phyloP scores from a whole-genome alignment of 2,113 vertebrate species.

The Cyrtonyx montezumae region DNA sequence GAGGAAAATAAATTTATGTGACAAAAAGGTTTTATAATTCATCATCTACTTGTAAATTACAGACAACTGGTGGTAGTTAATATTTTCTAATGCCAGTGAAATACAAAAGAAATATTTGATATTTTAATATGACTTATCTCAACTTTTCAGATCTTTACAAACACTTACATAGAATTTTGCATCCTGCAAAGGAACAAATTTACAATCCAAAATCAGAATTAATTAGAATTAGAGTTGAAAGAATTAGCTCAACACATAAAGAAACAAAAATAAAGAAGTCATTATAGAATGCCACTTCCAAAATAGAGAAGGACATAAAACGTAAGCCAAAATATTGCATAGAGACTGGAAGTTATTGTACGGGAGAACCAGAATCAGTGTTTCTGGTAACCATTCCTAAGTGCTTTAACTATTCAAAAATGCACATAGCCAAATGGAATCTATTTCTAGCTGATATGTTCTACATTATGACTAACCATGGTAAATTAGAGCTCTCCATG shows the following conservation, averaged over 20 bases:
- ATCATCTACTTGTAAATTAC: not conserved
- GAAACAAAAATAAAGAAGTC: not conserved
- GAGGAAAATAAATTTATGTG: not conserved
- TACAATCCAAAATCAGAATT: not conserved
- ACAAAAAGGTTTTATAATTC: not conserved
- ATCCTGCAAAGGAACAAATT: not conserved
- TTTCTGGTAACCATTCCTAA: slow-evolving; percentile 25
- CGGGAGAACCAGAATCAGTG: not conserved
- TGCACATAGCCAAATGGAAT: slow-evolving; percentile 27
- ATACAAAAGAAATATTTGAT: not conserved
- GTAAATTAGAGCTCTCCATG: not conserved
- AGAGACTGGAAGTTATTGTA: not conserved
- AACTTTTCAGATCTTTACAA: not conserved
- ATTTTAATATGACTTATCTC: not conserved
- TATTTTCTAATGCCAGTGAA: not conserved
- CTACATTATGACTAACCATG: not conserved
- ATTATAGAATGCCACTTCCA: not conserved
- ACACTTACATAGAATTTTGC: not conserved
- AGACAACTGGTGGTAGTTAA: not conserved
- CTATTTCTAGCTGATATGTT: slow-evolving; percentile 16
- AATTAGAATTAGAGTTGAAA: not conserved
- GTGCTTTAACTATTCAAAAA: slow-evolving; percentile 8
- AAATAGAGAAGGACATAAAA: not conserved
- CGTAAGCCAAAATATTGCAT: not conserved
- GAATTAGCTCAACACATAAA: not conserved